These are phyloP conservation scores for Smittia aterrima DNA, from an alignment of 2,888 invertebrate species.

Conservation along the genomic window DNA sequence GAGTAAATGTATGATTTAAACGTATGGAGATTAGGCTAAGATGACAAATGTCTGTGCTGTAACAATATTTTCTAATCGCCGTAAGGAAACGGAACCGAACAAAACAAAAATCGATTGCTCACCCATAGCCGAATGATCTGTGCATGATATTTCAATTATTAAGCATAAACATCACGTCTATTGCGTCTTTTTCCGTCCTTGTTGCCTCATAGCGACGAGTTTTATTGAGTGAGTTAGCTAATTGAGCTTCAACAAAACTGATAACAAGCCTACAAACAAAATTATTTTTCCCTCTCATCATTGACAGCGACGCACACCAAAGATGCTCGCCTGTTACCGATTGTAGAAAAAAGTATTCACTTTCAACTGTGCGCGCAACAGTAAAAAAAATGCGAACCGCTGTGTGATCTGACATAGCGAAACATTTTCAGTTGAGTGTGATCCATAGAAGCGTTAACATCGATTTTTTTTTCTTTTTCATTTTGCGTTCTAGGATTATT, in stretches of 20 bases:
- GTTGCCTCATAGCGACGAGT: too few relatives aligned
- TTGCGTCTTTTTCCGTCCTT: neutral
- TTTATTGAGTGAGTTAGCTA: neutral
- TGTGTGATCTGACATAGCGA: slow-evolving; percentile 1
- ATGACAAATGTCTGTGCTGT: too few relatives aligned
- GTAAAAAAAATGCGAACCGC: slow-evolving; percentile 15
- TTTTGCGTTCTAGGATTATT: neutral
- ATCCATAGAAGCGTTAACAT: neutral
- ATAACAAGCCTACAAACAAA: slow-evolving; percentile 7
- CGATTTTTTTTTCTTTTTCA: neutral
- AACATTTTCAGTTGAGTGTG: slow-evolving; percentile 1
- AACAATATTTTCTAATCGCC: too few relatives aligned
- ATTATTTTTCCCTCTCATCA: neutral
- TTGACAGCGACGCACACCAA: neutral
- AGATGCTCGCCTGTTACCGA: slow-evolving; percentile 31
- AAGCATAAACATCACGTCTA: too few relatives aligned
- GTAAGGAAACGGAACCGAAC: too few relatives aligned
- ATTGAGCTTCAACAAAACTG: neutral
- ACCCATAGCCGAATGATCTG: too few relatives aligned
- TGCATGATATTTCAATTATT: too few relatives aligned
- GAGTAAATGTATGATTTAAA: too few relatives aligned
- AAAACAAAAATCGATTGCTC: too few relatives aligned
- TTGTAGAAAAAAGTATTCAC: slow-evolving; percentile 35
- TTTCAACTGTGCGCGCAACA: slow-evolving; percentile 32
- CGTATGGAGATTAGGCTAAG: too few relatives aligned